Evolutionary conservation across 2,888 invertebrate genomes (phyloP), one percentile per base, ranked within the genome.

Genomic region (Acleris literana): DNA sequence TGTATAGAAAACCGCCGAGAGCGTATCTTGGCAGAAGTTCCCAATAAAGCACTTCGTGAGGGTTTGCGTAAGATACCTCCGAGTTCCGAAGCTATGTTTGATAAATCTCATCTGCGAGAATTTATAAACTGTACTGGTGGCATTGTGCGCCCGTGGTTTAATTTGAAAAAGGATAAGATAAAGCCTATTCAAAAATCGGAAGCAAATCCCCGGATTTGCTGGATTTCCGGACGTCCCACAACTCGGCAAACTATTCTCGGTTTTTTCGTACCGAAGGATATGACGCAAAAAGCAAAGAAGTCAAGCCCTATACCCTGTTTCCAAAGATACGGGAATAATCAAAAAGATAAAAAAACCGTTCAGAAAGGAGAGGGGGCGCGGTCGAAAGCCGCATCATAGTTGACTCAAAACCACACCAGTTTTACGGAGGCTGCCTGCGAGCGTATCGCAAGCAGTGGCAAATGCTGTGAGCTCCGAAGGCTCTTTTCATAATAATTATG

Each of bases 381-480:
- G 22, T 44, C 25, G 44, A 16, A 44, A 56, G 7, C 22, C 43
- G 7, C 25, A 16, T 16, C 20, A 46, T 4, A 46, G 43, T 56
- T 64, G 64, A 64, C 64, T 58, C 18, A 17, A 54, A 18, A 16
- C 16, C 58, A 46, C 11, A 29, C 49, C 49, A 5, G 6, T 58
- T 64, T 54, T 54, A 54, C 33, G 68, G 54, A 9, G 68, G 68
- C 54, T 63, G 58, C 16, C 63, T 70, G 25, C 61, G 68, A 63
- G 63, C 63, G 63, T 70, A 66, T 64, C 63, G 63, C 44, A 53
- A 54, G 49, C 63, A 63, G 65, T 70, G 70, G 68, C 54, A 60
- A 51, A 22, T 17, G 63, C 29, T 63, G 29, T 29, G 68, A 51
- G 66, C 66, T 63, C 69, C 69, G 63, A 9, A 60, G 43, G 53